Evolutionary conservation across 2,797 vertebrate genomes (phyloP).

Genomic region (Onychomys leucogaster): DNA sequence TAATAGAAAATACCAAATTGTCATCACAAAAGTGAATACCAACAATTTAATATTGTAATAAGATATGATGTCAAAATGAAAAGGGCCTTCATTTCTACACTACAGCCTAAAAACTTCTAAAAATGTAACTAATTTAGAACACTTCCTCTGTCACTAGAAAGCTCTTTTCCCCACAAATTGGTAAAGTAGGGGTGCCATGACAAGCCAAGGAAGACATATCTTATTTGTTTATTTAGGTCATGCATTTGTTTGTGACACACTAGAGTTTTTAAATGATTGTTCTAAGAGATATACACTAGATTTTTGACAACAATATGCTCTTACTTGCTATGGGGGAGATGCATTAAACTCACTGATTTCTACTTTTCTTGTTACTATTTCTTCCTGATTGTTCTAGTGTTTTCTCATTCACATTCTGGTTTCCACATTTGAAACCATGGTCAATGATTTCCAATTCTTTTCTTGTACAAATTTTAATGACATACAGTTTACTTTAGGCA

Average conservation of each 20-base stretch:
- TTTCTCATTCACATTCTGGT: neutral
- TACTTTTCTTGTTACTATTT: neutral
- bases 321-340: neutral
- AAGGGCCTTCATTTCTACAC: neutral
- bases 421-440: neutral
- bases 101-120: neutral
- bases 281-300: neutral
- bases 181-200: neutral
- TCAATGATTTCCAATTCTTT: neutral
- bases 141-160: neutral
- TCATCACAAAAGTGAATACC: neutral
- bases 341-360: neutral
- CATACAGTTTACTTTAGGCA: neutral
- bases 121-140: neutral
- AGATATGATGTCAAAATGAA: neutral
- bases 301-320: neutral
- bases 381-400: neutral
- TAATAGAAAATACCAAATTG: neutral
- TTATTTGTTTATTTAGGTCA: neutral
- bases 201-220: neutral
- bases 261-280: conserved; percentile 1
- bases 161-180: accelerated
- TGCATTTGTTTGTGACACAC: neutral
- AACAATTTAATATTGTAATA: neutral
- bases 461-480: neutral